These are phyloP conservation scores for Papilio glaucus DNA, from an alignment of 1,140 invertebrate species.

Conservation along the genomic window DNA sequence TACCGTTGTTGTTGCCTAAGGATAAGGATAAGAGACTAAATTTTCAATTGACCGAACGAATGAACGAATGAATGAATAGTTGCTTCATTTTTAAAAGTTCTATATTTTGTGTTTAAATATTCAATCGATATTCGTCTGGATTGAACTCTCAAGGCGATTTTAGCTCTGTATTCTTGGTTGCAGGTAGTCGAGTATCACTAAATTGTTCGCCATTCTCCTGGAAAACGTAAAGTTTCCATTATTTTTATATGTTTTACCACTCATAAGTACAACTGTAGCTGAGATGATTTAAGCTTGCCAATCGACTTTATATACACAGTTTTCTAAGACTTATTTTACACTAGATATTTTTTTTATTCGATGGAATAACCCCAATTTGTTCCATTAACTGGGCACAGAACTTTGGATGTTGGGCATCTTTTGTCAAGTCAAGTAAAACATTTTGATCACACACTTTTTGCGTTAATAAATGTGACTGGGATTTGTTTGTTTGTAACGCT, in stretches of 20 bases:
- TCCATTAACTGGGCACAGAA: too few species aligned
- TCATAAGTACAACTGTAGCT: neutral
- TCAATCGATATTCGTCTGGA: neutral
- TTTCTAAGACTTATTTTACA: too few species aligned
- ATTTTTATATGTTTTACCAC: neutral
- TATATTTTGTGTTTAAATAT: slow-evolving; percentile 10
- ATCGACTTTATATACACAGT: neutral
- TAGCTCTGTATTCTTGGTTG: neutral
- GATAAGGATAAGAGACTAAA: too few species aligned
- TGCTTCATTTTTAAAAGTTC: neutral
- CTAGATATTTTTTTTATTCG: too few species aligned
- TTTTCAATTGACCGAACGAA: too few species aligned
- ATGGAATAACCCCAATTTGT: too few species aligned
- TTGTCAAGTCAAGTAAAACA: too few species aligned
- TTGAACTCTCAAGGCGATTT: neutral
- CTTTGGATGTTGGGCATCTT: too few species aligned
- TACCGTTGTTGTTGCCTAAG: too few species aligned
- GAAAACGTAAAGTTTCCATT: neutral
- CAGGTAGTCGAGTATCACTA: neutral
- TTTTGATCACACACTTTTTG: too few species aligned
- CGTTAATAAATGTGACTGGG: too few species aligned
- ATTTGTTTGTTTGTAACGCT: too few species aligned
- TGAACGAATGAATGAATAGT: neutral
- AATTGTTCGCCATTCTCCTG: neutral
- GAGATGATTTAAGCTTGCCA: neutral